Evolutionary conservation across 2,888 invertebrate species (phyloP), one percentile per base, ranked within the genome.

Genomic region (Xylota sylvarum): DNA sequence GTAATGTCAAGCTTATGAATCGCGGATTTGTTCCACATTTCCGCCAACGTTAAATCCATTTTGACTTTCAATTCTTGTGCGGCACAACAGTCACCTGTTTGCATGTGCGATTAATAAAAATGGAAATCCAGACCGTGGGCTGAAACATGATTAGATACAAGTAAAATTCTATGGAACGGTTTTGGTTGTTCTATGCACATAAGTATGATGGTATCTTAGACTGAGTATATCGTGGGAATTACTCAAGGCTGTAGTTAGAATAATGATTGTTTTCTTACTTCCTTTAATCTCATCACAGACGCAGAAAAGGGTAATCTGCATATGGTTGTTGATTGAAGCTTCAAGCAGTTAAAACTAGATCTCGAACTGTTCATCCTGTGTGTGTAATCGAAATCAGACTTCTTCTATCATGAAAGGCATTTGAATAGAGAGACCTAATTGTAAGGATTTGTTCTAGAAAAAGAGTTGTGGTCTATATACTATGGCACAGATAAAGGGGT

Each of bases 11-110:
- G 30, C 37, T 14, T 14, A 27, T 35, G 14, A 12, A 27, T 30
- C 23, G 50, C 23, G 50, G 60, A 60, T 73, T 60, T 73, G 60
- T 37, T 73, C 62, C 17, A 73, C 50, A 73, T 62, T 37, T 12
- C 4, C 37, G 17, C 62, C 73, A 60, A 73, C 50, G 52, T 30
- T 37, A 17, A 48, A 19, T 72, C 35, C 23, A 48, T 37, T n/a
- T 46, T 12, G 9, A 10, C 43, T 37, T 12, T 14, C 32, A 12
- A 32, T 32, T 30, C 48, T 35, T 17, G 35, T 60, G 23, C 12
- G 23, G 32, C 52, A 52, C 67, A 50, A 27, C 52, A 40, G 52
- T 67, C 67, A 50, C 52, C 52, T 67, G 67, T 67, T 67, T 67
- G 67, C 52, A 52, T 43, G 52, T 14, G 27, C 50, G 52, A 67